Conservation (phyloP, 2,888 invertebrate genomes). For the Caenorhabditis sp. region DNA sequence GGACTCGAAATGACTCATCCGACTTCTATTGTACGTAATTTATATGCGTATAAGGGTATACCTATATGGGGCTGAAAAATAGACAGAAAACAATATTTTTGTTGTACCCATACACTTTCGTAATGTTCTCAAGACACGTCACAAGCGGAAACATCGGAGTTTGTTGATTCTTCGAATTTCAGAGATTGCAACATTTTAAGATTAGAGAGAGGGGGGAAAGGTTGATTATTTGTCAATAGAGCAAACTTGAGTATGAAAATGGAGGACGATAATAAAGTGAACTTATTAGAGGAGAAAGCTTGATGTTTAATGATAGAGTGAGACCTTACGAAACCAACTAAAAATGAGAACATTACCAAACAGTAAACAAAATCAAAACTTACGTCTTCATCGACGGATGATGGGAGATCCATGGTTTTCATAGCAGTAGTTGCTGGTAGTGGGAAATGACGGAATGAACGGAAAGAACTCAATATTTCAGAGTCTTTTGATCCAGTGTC, state of each 20-base stretch:
- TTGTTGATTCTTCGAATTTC: conserved; percentile 16
- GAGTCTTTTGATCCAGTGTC: conserved; percentile 20
- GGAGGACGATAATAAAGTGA: neutral
- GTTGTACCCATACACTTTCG: conserved; percentile 43
- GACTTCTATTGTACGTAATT: conserved; percentile 56
- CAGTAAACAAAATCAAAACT: conserved; percentile 9
- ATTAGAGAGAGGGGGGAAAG: neutral
- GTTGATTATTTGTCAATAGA: conserved; percentile 7
- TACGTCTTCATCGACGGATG: conserved; percentile 56
- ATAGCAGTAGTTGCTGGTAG: conserved; percentile 12
- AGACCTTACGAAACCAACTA: neutral
- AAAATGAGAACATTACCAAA: conserved; percentile 6
- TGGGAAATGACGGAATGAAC: neutral
- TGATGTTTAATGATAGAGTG: neutral
- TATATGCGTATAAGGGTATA: conserved; percentile 52
- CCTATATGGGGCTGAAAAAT: conserved; percentile 52
- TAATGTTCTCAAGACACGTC: conserved; percentile 38
- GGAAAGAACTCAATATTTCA: neutral
- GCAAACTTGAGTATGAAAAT: neutral
- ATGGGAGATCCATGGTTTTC: conserved; percentile 42
- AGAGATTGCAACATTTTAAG: conserved; percentile 7
- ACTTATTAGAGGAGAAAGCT: neutral
- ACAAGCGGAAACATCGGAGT: conserved; percentile 28
- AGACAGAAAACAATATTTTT: conserved; percentile 45
- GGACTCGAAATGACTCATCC: conserved; percentile 40